phyloP scores from a whole-genome alignment of 2,113 vertebrate genomes.

The Nycticebus coucang region DNA sequence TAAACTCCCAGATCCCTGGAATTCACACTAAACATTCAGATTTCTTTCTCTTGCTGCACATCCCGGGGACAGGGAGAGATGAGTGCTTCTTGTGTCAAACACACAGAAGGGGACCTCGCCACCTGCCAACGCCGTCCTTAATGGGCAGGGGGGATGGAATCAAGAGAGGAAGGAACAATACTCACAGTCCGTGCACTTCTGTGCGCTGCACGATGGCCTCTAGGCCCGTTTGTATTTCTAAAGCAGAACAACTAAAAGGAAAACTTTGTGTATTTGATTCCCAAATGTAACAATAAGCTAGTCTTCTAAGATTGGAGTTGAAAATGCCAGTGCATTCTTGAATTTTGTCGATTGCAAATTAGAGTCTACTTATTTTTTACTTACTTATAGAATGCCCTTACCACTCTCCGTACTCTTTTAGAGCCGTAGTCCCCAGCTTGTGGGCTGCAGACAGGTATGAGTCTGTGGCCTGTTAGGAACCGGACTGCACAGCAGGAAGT shows the following conservation, averaged over 20 bases:
- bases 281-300: background rate
- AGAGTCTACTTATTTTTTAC: background rate
- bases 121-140: accelerated
- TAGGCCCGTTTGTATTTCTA: background rate
- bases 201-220: background rate
- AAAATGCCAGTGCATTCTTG: background rate
- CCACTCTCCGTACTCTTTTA: background rate
- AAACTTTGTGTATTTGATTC: background rate
- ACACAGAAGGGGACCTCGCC: background rate
- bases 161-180: background rate
- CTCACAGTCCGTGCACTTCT: background rate
- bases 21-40: background rate
- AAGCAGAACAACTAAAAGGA: background rate
- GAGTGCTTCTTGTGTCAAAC: too few species aligned
- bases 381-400: background rate
- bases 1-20: background rate
- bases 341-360: background rate
- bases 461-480: too few species aligned
- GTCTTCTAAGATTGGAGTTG: background rate
- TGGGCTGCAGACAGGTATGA: too few species aligned
- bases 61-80: background rate
- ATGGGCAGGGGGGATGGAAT: background rate
- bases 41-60: too few species aligned
- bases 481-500: too few species aligned
- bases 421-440: too few species aligned